Base-by-base conservation (phyloP, 2,797 vertebrate species). In the Lemur catta region DNA sequence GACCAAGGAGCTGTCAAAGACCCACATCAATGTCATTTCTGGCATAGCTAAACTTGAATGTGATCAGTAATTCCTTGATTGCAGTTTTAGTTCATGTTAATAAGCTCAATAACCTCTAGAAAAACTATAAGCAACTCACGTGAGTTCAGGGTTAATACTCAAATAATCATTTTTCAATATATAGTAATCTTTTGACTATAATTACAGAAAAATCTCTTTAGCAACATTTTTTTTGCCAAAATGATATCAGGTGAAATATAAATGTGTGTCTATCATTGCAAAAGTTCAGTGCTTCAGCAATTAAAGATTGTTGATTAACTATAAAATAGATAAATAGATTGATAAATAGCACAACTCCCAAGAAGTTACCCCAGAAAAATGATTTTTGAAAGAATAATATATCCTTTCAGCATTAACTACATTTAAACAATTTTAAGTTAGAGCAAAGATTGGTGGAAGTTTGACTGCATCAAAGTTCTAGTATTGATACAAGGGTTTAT, bases 351-450 rank as follows among this genome's bases (percentile, higher is more conserved):
- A 15, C 22, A n/a, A 38, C 48, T 63, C 14, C 3, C 4, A 61
- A 80, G 14, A 65, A 24, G 14, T 88, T 61, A 81, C 3, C 1
- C 1, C 12, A 38, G 35, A 22, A 75, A 46, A 90, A 57, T 65
- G 67, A 55, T 15, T 63, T 87, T 71, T 65, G 22, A 4, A 67
- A 81, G 59, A 75, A 74, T 35, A 74, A 65, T 12, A 65, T 33
- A 75, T 84, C 24, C 1, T 89, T 80, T 33, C 61, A 33, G 13
- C 46, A 18, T 87, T 65, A 30, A 22, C 14, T 50, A 20, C 41
- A 8, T 71, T 95, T 59, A 86, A 78, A 46, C 4, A 78, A 74
- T 48, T 93, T 94, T 72, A 93, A 81, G 43, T 92, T 72, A 75
- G n/a, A 79, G 4, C 46, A 82, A 84, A 71, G 7, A n/a, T n/a